A percentile compares a stretch with the other conserved stretches of the same genome.
phyloP scores from a whole-genome alignment of 2,113 vertebrate genomes.

The Semnornis frantzii region DNA sequence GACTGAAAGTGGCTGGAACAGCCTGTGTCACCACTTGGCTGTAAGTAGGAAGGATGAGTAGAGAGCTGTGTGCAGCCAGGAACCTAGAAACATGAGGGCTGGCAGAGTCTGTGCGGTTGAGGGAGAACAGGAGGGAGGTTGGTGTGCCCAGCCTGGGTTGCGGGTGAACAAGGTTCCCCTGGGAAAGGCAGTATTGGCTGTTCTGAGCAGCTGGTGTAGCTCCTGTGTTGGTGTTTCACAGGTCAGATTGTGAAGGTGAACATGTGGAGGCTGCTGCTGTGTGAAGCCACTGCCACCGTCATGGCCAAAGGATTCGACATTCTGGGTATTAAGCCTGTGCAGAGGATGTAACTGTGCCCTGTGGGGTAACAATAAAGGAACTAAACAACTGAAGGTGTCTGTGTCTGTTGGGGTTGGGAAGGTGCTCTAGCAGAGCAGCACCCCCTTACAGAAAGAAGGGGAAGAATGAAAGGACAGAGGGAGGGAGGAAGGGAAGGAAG shows the following conservation, averaged over 20 bases:
- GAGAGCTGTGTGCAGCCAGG: neutral
- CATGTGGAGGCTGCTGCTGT: conserved; percentile 94
- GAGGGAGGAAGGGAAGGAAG: neutral
- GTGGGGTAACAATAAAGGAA: conserved; percentile 56
- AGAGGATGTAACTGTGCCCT: conserved; percentile 86
- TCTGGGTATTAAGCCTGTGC: conserved; percentile 91
- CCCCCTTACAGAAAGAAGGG: neutral
- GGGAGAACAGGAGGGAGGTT: neutral
- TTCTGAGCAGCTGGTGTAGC: neutral
- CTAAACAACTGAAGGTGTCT: neutral
- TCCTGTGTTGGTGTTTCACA: conserved; percentile 47
- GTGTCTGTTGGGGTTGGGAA: neutral
- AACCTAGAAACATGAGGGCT: neutral
- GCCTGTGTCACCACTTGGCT: neutral
- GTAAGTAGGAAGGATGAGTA: neutral
- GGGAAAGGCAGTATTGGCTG: rapidly evolving
- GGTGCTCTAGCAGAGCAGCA: neutral
- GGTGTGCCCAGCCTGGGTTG: neutral
- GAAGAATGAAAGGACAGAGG: neutral
- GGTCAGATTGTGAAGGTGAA: conserved; percentile 93
- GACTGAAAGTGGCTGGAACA: neutral
- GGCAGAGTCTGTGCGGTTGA: neutral
- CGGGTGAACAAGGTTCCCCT: rapidly evolving
- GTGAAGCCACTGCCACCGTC: conserved; percentile 87
- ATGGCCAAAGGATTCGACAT: conserved; percentile 97